Conservation (phyloP, 2,797 vertebrate species). For the Peromyscus nudipes region DNA sequence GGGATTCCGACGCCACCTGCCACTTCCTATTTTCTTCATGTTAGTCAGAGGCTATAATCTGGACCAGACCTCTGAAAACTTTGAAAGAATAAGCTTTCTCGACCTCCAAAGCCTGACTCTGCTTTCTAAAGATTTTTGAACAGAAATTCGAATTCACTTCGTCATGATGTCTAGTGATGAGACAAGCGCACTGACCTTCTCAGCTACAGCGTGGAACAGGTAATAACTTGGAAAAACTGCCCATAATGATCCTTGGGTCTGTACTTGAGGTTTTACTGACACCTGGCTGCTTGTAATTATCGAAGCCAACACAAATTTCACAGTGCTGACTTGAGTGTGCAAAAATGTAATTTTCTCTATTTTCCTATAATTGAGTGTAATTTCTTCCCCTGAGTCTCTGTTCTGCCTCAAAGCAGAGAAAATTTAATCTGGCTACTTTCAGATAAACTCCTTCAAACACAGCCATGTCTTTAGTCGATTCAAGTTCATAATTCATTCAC, state of each 20-base stretch:
- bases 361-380: constrained; percentile 72
- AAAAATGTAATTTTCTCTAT: constrained; percentile 73
- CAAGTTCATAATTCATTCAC: constrained; percentile 67
- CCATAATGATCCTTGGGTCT: background rate
- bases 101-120: background rate
- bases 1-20: background rate
- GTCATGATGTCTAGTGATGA: background rate
- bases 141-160: background rate
- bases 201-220: background rate
- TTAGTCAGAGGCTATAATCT: background rate
- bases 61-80: background rate
- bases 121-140: constrained; percentile 27
- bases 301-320: constrained; percentile 65
- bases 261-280: constrained; percentile 39
- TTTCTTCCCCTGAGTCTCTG: constrained; percentile 66
- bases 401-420: constrained; percentile 73
- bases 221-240: background rate
- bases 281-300: constrained; percentile 64
- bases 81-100: background rate
- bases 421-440: constrained; percentile 71
- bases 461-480: constrained; percentile 59
- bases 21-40: background rate
- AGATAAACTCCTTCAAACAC: constrained; percentile 70
- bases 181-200: background rate
- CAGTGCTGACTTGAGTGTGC: constrained; percentile 66